A percentile compares a stretch with the other conserved stretches of the same genome.
Evolutionary conservation across 2,113 vertebrate genomes (phyloP).

Genomic region (Grammomys dolichurus): DNA sequence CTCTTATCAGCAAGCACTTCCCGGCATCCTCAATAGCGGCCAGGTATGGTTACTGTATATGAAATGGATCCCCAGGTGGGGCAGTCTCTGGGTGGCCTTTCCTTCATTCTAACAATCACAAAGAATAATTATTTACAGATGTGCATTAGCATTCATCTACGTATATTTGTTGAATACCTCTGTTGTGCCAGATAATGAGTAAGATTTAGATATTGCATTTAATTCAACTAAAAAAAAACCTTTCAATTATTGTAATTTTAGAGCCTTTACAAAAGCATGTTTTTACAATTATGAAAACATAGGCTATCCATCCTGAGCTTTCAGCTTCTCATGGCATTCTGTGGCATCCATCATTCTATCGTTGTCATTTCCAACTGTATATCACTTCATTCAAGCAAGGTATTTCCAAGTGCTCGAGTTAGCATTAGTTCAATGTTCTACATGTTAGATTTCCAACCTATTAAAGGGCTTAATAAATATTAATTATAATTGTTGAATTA

Average conservation of each 20-base stretch:
- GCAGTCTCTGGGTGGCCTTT: too few species aligned
- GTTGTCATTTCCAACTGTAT: neutral
- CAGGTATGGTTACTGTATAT: too few species aligned
- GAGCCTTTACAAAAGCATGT: neutral
- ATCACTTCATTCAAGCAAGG: neutral
- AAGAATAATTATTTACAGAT: neutral
- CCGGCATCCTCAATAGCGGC: too few species aligned
- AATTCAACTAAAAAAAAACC: neutral
- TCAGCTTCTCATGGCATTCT: neutral
- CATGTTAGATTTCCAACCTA: neutral
- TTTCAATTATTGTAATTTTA: neutral
- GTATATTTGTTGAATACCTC: neutral
- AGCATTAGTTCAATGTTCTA: neutral
- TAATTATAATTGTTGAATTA: neutral
- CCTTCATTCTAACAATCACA: neutral
- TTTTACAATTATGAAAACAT: neutral
- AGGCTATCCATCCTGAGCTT: neutral
- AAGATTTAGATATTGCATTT: neutral
- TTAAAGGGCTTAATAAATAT: neutral
- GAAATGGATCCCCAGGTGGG: too few species aligned
- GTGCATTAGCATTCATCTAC: neutral
- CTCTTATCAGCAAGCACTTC: too few species aligned
- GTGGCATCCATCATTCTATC: neutral
- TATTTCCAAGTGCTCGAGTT: neutral
- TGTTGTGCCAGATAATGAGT: neutral